A percentile compares a stretch with the other conserved stretches of the same genome.
These are phyloP conservation scores for Drosophila lowei DNA, from an alignment of 1,140 invertebrate species.

Conservation along the genomic window DNA sequence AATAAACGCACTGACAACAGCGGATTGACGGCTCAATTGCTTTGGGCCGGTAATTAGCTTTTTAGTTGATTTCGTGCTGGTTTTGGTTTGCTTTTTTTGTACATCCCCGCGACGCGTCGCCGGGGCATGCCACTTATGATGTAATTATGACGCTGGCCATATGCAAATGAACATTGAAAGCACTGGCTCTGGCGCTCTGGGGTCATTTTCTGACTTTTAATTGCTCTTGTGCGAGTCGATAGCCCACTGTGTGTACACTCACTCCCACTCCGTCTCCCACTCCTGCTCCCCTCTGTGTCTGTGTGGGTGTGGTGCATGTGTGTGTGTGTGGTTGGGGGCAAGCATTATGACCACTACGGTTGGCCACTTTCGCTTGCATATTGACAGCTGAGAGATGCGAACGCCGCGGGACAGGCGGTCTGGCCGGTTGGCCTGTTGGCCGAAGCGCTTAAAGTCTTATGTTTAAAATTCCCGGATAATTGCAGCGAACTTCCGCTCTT, in stretches of 20 bases:
- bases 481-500: constrained; percentile 31
- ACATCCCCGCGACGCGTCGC: background rate
- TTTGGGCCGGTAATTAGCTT: constrained; percentile 55
- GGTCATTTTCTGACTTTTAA: constrained; percentile 49
- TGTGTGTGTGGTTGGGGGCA: constrained; percentile 1
- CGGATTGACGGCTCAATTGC: constrained; percentile 27
- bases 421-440: too few relatives aligned
- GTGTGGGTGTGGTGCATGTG: background rate
- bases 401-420: background rate
- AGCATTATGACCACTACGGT: constrained; percentile 23
- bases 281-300: background rate
- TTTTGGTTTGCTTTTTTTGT: constrained; percentile 13
- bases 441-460: constrained; percentile 56
- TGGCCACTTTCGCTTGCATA: constrained; percentile 32
- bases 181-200: constrained; percentile 14
- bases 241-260: constrained; percentile 34
- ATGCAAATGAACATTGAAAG: constrained; percentile 58
- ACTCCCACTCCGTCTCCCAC: background rate
- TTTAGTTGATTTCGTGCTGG: constrained; percentile 34
- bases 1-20: constrained; percentile 21
- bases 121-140: constrained; percentile 63
- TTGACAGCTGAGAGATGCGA: constrained; percentile 29
- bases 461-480: constrained; percentile 53
- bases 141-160: constrained; percentile 63
- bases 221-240: constrained; percentile 47